Evolutionary conservation across 2,888 invertebrate species (phyloP).

Genomic region (Panzeria rudis): DNA sequence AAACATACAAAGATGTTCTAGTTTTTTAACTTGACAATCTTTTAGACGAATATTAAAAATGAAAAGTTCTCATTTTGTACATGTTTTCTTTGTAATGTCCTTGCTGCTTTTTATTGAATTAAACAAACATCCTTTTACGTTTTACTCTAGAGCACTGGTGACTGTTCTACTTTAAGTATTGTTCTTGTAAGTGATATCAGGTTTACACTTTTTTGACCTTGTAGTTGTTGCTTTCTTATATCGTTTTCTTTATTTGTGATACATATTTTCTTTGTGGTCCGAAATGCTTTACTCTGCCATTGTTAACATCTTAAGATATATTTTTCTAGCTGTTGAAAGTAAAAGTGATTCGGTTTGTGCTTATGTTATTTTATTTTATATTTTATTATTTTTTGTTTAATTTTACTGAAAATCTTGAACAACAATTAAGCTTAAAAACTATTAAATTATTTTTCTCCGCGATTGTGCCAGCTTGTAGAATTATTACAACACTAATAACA

Average conservation of each 20-base stretch:
- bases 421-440: no score
- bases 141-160: neutral
- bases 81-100: neutral
- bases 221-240: neutral
- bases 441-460: no score
- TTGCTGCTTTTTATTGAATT: neutral
- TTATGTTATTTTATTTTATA: no score
- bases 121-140: slow-evolving; percentile 2
- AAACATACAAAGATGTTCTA: neutral
- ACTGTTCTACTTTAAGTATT: neutral
- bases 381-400: no score
- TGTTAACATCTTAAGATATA: neutral
- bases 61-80: neutral
- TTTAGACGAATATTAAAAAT: neutral
- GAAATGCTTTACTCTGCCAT: neutral
- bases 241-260: slow-evolving; percentile 4
- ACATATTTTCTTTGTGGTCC: slow-evolving; percentile 26
- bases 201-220: slow-evolving; percentile 7
- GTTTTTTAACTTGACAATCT: neutral
- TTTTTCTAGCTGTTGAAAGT: slow-evolving; percentile 10
- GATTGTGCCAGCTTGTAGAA: no score
- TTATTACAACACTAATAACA: no score
- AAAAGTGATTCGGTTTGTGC: no score
- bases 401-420: no score
- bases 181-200: neutral